Conservation (phyloP, 1,140 invertebrate genomes). For the Papilio polytes region DNA sequence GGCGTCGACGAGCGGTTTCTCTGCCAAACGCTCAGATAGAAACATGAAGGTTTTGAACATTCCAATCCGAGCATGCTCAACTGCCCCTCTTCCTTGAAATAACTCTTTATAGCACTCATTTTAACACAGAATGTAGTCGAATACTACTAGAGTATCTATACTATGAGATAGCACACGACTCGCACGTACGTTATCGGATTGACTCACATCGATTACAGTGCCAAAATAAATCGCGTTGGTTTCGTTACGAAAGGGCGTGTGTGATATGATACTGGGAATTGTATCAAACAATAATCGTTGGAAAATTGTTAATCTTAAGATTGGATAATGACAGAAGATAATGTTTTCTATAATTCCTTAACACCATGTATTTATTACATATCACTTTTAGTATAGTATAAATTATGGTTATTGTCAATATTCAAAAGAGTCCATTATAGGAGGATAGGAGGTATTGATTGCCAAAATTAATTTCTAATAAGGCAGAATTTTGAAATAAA, state of each 20-base stretch:
- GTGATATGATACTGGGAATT: constrained; percentile 19
- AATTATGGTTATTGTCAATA: too few relatives aligned
- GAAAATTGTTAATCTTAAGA: not conserved
- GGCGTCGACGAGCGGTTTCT: constrained; percentile 64
- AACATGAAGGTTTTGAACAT: constrained; percentile 62
- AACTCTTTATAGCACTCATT: constrained; percentile 67
- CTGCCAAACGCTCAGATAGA: constrained; percentile 74
- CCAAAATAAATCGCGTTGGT: constrained; percentile 47
- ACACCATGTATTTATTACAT: too few relatives aligned
- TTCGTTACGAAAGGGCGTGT: constrained; percentile 33
- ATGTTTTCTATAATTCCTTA: not conserved
- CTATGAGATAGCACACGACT: constrained; percentile 50
- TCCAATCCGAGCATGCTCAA: constrained; percentile 62
- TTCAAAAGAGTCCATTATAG: too few relatives aligned
- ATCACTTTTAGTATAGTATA: too few relatives aligned
- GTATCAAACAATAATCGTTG: not conserved
- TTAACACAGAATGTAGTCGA: constrained; percentile 42
- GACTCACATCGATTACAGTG: constrained; percentile 50
- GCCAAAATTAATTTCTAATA: not conserved
- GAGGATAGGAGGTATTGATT: too few relatives aligned
- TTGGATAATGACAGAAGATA: not conserved
- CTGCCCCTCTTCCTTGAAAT: constrained; percentile 66
- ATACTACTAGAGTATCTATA: constrained; percentile 50
- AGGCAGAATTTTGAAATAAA: not conserved
- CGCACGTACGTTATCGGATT: constrained; percentile 45